Conservation (phyloP, 37 sponge, comb jelly and placozoan species). For the Haliclona indistincta region DNA sequence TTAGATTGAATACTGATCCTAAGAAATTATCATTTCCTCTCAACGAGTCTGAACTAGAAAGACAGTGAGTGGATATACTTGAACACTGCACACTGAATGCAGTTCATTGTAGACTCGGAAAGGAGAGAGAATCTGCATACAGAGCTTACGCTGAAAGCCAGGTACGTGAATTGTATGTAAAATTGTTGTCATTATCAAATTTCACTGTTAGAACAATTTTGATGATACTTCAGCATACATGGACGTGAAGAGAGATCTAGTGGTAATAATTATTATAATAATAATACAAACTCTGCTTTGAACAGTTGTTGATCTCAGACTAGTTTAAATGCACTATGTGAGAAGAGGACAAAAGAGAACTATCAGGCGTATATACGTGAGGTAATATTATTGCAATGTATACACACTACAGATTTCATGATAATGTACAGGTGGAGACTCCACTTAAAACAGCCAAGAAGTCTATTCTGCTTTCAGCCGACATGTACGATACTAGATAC, state of each 20-base stretch:
- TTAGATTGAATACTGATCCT: constrained; percentile 53
- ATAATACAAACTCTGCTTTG: neutral
- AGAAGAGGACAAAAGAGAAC: constrained; percentile 66
- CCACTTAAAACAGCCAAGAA: constrained; percentile 77
- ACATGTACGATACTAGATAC: constrained; percentile 76
- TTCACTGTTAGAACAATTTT: constrained; percentile 42
- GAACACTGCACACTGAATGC: neutral
- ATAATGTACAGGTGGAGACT: constrained; percentile 53
- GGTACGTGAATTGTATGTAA: constrained; percentile 2
- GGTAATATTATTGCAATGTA: constrained; percentile 29
- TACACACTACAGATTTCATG: neutral
- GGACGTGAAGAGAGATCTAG: constrained; percentile 16
- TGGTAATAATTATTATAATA: constrained; percentile 17
- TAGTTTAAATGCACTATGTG: constrained; percentile 42
- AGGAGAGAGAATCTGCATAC: constrained; percentile 17
- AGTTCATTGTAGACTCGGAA: constrained; percentile 15
- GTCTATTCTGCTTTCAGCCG: constrained; percentile 71
- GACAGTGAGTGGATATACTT: neutral
- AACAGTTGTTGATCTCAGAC: neutral
- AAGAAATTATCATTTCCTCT: constrained; percentile 58
- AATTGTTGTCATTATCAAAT: neutral
- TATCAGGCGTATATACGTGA: constrained; percentile 78
- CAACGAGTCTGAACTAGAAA: constrained; percentile 66
- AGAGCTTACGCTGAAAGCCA: constrained; percentile 17
- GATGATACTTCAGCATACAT: constrained; percentile 40